Evolutionary conservation across 35 echinoderm and acorn worm species (phyloP), one percentile per base, ranked within the genome.

Genomic region (Apostichopus parvimensis): DNA sequence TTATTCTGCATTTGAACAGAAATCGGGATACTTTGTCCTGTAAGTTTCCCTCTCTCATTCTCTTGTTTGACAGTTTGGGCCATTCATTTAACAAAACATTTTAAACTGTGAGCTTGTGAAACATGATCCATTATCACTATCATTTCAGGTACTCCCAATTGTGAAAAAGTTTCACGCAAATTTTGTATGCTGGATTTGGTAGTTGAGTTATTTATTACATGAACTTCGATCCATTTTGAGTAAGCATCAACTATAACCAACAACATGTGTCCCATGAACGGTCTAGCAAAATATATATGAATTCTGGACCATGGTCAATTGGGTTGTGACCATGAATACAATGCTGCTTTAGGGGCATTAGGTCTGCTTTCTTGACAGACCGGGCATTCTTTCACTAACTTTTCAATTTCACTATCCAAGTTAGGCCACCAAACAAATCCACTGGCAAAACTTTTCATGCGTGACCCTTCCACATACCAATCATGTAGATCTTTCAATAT

Each of bases 381-480:
- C 18, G 28, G 23, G 21, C 80, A 92, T 5, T 80, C n/a, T 87
- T 77, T 80, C 8, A 34, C 81, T 59, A 84, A 54, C 10, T 85
- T 65, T 55, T 77, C 61, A 17, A 73, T 86, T n/a, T 18, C 65
- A 8, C 22, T 57, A 17, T 84, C 79, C 56, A 91, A 45, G 23
- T 92, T 92, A 10, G 91, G 80, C 91, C 82, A 92, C 91, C 91
- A 92, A 13, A 92, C 71, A 71, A 83, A 68, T 4, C 57, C 66
- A 12, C 80, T 58, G 0, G 91, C 80, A 10, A 92, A 56, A 72
- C 58, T 71, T 77, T 92, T 92, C 91, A 92, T 92, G 4, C 53
- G 60, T 52, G 54, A 62, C 45, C 54, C 57, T 6, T 70, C 91
- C 45, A 83, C 58, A 57, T 92, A 80, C 20, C 79, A 64, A 64